Base-by-base conservation (phyloP, 2,113 vertebrate species). In the Hucho hucho region DNA sequence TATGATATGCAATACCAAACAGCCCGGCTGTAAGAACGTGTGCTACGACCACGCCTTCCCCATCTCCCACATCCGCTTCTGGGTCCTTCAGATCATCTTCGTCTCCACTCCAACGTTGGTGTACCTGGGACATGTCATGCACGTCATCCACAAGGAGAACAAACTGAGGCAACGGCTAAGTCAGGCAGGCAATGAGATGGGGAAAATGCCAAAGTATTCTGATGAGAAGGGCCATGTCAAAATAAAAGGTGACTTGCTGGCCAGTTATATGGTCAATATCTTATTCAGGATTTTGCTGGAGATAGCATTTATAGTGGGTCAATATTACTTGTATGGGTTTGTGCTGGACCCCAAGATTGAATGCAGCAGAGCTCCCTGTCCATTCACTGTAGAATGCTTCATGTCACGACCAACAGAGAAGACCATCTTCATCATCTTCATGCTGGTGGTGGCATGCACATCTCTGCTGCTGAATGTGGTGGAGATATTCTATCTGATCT, bases 351-450 rank as follows among this genome's bases (percentile, higher is more conserved):
- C 96, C 0, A 91, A 92, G 1, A 90, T 98, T 56, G 94, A 90
- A 25, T 99, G 97, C 78, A 88, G 93, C 79, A 89, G 94, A 12
- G 92, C 90, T 24, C 97, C 97, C 11, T 99, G 97, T 78, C 97
- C 97, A 46, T 95, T 95, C 89, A 95, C 93, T 0, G 97, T 98
- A 3, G 97, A 98, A 90, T 99, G 97, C 86, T 98, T 92, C 91
- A 97, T 99, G 93, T 99, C 97, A 0, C 92, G 97, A 25, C 97
- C 97, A 81, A 99, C 97, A 0, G 97, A 99, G 88, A 98, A 99
- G 89, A 98, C 96, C 76, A 93, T 99, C 85, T 99, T 99, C 92
- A 97, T 99, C 90, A 78, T 94, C 87, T 94, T 94, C 82, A 94
- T 94, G 93, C 87, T 94, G 25, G 89, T 63, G 0, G 65, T 92